phyloP scores from a whole-genome alignment of 2,888 invertebrate genomes.

The Trichogramma evanescens region DNA sequence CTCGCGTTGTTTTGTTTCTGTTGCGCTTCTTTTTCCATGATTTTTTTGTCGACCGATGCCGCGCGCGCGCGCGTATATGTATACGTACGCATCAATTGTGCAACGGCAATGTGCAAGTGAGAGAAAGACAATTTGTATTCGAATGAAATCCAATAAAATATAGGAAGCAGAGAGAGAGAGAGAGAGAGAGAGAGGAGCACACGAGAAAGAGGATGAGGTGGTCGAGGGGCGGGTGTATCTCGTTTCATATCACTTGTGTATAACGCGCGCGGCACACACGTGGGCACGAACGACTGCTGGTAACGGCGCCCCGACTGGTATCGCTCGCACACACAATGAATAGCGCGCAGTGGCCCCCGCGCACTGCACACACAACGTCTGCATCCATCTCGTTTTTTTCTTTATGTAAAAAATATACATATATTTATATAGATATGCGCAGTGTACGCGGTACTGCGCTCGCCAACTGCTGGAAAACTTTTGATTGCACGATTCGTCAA shows the following conservation, averaged over 20 bases:
- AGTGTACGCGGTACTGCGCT: not conserved
- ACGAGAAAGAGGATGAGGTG: too few species aligned
- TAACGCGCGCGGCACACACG: constrained; percentile 1
- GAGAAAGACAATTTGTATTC: constrained; percentile 30
- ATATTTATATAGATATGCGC: too few species aligned
- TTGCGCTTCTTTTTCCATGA: not conserved
- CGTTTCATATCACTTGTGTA: too few species aligned
- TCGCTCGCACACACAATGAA: constrained; percentile 28
- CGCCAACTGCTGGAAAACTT: constrained; percentile 31
- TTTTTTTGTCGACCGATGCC: too few species aligned
- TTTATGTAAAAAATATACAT: too few species aligned
- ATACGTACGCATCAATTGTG: not conserved
- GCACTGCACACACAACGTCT: not conserved
- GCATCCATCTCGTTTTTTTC: too few species aligned
- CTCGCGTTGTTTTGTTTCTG: not conserved
- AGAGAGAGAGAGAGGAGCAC: too few species aligned
- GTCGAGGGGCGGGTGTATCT: too few species aligned
- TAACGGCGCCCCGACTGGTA: constrained; percentile 16
- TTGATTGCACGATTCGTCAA: constrained; percentile 39
- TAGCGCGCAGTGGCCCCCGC: constrained; percentile 19
- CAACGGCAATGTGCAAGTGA: not conserved
- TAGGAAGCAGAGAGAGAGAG: constrained; percentile 22
- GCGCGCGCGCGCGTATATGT: too few species aligned
- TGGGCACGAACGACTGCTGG: constrained; percentile 1
- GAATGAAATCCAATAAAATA: constrained; percentile 33